Percentiles rank a stretch among this genome's conserved stretches.
Evolutionary conservation across 2,888 invertebrate species (phyloP).

Genomic region (Fabriciana adippe): DNA sequence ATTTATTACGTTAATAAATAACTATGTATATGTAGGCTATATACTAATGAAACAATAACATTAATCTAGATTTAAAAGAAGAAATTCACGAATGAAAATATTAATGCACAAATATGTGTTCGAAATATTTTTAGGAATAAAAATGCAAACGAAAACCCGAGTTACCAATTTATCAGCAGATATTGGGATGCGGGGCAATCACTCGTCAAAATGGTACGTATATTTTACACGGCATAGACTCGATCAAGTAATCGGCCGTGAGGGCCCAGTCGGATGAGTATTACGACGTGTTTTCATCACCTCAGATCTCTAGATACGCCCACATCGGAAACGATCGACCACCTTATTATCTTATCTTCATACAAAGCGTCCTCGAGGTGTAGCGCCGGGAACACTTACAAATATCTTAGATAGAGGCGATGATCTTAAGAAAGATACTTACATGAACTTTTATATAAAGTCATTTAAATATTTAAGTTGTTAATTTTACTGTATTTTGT

Average conservation of each 20-base stretch:
- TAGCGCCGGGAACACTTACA: constrained; percentile 20
- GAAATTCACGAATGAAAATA: neutral
- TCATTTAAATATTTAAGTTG: neutral
- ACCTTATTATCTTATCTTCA: constrained; percentile 31
- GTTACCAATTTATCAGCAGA: constrained; percentile 18
- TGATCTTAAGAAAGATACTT: neutral
- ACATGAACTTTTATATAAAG: neutral
- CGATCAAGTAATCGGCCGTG: constrained; percentile 31
- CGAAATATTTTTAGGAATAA: neutral
- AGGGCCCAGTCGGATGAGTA: constrained; percentile 24
- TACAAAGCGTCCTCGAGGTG: constrained; percentile 26
- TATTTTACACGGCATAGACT: constrained; percentile 24
- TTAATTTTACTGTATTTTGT: no score
- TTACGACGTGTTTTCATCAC: constrained; percentile 24
- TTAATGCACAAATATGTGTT: neutral
- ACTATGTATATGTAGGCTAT: no score
- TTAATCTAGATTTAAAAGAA: neutral
- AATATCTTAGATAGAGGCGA: neutral
- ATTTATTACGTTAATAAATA: no score
- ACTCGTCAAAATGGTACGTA: constrained; percentile 22
- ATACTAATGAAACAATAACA: neutral
- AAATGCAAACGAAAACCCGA: constrained; percentile 9
- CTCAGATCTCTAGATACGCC: constrained; percentile 23
- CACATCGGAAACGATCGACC: constrained; percentile 7
- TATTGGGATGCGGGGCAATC: constrained; percentile 25